Evolutionary conservation across 2,888 invertebrate species (phyloP), one percentile per base, ranked within the genome.

Genomic region (Papilio protenor): DNA sequence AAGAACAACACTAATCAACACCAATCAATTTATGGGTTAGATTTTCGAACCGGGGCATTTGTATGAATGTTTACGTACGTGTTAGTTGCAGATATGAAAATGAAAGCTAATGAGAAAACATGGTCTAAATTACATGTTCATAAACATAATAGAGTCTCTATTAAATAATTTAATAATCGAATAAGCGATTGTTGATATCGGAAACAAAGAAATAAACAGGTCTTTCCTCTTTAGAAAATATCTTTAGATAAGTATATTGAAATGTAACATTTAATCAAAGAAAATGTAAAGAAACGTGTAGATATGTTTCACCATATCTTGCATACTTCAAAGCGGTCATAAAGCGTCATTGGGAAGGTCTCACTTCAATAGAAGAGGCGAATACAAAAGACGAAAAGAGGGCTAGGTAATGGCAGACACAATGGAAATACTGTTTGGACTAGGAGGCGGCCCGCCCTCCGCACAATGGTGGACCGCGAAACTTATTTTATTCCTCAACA

Each of bases 351-450:
- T 91, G 91, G 91, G 91, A 93, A 92, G 92, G 91, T 92, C 91
- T 92, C 92, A 90, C 92, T 91, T 93, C 92, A 93, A 94, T 93
- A 91, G 93, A 88, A 90, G 91, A 91, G 90, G 86, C 88, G 92
- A 92, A 90, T 88, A 94, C 94, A 94, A 94, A 93, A 90, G 93
- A 89, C 89, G 92, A 91, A 92, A 91, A 91, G 92, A 93, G 93
- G 92, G 93, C 93, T 93, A 93, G 92, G 94, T 94, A 93, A 94
- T 94, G 91, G 92, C 88, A 89, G 91, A 91, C 93, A 94, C 94
- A 94, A 94, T 93, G 91, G 92, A 89, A 89, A 91, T 88, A 92
- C 92, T 94, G 94, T 94, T 94, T 94, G 93, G 91, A 92, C 93
- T 93, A 91, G 91, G 85, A 88, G 89, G 86, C 86, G 89, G 87